These are phyloP conservation scores for Pemphredon lugubris DNA, from an alignment of 2,888 invertebrate species.

Conservation along the genomic window DNA sequence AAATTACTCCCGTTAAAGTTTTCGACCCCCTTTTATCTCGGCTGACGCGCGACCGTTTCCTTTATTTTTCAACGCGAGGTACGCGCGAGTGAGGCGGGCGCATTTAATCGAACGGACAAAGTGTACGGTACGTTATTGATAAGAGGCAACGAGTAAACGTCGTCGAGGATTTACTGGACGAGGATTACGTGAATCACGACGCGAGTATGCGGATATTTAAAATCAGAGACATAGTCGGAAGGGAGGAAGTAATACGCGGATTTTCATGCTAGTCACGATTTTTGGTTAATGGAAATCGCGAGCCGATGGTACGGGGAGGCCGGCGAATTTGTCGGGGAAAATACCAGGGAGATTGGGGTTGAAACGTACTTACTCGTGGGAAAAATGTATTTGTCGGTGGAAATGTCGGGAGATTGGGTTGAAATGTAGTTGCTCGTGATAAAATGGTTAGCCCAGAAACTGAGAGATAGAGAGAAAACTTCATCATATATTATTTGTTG, in stretches of 20 bases:
- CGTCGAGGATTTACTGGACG: conserved; percentile 11
- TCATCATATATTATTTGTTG: too few species aligned
- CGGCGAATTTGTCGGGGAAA: neutral
- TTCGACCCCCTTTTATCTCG: neutral
- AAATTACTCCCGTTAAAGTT: conserved; percentile 40
- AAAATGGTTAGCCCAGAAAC: too few species aligned
- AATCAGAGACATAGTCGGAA: neutral
- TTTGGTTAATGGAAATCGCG: conserved; percentile 10
- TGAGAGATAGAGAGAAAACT: too few species aligned
- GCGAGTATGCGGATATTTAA: neutral
- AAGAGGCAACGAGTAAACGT: conserved; percentile 8
- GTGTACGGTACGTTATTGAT: conserved; percentile 23
- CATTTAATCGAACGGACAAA: conserved; percentile 9
- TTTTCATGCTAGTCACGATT: conserved; percentile 11
- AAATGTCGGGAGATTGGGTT: too few species aligned
- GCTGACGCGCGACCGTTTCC: neutral
- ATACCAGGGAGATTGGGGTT: too few species aligned
- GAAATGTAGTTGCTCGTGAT: too few species aligned
- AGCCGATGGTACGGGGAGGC: neutral
- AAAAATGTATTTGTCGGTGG: too few species aligned
- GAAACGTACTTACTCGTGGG: too few species aligned
- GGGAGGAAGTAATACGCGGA: neutral
- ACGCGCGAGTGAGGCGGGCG: neutral
- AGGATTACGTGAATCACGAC: neutral
- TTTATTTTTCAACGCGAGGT: too few species aligned